phyloP scores from a whole-genome alignment of 2,113 vertebrate genomes.

The Boulengerochromis microlepis region DNA sequence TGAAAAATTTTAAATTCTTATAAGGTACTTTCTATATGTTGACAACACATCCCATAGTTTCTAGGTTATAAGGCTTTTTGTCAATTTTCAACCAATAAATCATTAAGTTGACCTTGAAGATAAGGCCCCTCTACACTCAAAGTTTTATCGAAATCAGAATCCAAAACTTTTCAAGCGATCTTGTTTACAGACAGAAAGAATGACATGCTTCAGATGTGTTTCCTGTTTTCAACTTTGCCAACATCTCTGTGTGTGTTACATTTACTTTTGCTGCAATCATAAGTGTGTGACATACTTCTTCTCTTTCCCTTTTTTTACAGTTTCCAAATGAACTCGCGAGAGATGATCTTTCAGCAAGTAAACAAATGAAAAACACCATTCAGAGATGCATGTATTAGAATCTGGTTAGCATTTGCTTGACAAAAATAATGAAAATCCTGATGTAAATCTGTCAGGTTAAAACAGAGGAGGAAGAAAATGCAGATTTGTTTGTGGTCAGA shows the following conservation, averaged over 20 bases:
- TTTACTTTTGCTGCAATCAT: background rate
- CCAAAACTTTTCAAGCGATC: background rate
- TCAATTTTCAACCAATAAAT: background rate
- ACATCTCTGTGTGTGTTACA: background rate
- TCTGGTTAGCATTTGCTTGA: constrained; percentile 68
- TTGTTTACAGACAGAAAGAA: background rate
- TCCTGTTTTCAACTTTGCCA: constrained; percentile 11
- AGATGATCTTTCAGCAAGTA: constrained; percentile 25
- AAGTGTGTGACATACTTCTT: background rate
- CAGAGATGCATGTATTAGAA: constrained; percentile 71
- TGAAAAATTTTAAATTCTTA: background rate
- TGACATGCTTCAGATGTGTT: constrained; percentile 2
- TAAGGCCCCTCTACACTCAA: background rate
- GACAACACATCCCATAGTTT: background rate
- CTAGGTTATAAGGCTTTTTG: background rate
- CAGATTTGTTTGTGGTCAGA: background rate
- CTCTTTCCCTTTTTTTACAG: constrained; percentile 20
- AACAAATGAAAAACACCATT: constrained; percentile 8
- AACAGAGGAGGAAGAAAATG: constrained; percentile 22
- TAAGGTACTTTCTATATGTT: background rate
- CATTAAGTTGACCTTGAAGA: background rate
- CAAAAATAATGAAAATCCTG: constrained; percentile 23
- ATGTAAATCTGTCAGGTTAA: constrained; percentile 26
- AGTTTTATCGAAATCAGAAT: background rate
- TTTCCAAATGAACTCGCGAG: background rate